Percentiles rank a stretch among this genome's conserved stretches.
These are phyloP conservation scores for Bucco capensis DNA, from an alignment of 2,113 vertebrate species.

Conservation along the genomic window DNA sequence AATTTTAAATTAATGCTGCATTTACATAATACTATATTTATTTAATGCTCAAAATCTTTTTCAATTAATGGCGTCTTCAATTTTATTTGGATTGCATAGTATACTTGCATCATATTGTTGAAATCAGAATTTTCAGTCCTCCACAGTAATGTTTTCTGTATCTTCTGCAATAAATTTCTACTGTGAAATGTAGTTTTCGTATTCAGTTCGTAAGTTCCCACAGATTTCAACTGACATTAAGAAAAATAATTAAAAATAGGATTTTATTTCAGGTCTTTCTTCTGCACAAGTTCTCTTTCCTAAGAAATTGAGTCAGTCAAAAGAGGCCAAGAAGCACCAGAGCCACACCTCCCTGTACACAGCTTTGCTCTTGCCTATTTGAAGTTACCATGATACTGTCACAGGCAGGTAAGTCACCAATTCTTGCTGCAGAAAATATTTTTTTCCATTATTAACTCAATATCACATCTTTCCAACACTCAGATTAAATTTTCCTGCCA, in stretches of 20 bases:
- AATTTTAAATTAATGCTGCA: background rate
- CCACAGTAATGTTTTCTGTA: background rate
- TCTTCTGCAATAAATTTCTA: background rate
- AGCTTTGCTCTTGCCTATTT: background rate
- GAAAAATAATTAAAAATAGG: background rate
- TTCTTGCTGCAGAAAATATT: background rate
- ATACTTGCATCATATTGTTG: background rate
- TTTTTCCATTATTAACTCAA: background rate
- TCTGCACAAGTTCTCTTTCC: background rate
- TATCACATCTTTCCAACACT: background rate
- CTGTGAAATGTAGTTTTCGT: background rate
- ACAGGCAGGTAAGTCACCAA: background rate
- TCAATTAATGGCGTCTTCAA: background rate
- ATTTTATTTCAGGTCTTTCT: background rate
- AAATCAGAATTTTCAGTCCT: background rate
- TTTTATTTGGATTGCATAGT: background rate
- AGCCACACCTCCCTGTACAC: background rate
- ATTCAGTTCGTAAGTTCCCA: background rate
- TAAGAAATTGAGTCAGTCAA: background rate
- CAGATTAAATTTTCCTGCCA: conserved; percentile 6
- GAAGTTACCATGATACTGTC: background rate
- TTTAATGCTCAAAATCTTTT: background rate
- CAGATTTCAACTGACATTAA: background rate
- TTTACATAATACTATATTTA: background rate
- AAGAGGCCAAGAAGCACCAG: background rate